Evolutionary conservation across 2,888 invertebrate species (phyloP).

Genomic region (Eucriotettix oculatus): DNA sequence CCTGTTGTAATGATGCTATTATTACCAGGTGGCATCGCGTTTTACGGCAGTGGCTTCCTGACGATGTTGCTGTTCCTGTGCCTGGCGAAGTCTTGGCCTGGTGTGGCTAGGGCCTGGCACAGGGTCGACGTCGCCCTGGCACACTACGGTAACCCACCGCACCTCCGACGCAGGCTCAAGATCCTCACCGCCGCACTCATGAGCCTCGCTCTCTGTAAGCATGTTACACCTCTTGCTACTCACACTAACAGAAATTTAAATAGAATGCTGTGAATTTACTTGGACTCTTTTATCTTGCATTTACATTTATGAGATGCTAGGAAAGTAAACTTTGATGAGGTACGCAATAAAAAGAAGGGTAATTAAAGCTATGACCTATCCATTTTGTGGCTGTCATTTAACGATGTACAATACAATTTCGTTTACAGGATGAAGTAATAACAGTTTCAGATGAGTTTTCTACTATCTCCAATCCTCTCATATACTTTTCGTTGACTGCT

Average conservation of each 20-base stretch:
- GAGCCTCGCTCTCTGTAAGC: conserved; percentile 27
- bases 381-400: no score
- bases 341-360: no score
- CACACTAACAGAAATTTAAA: no score
- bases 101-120: conserved; percentile 25
- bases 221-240: neutral
- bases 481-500: no score
- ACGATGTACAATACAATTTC: no score
- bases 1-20: neutral
- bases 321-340: no score
- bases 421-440: no score
- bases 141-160: conserved; percentile 18
- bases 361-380: no score
- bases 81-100: conserved; percentile 35
- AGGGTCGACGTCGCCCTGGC: conserved; percentile 22
- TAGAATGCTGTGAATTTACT: neutral
- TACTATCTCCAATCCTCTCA: neutral
- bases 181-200: conserved; percentile 29
- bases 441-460: no score
- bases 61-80: conserved; percentile 35
- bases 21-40: conserved; percentile 28
- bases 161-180: conserved; percentile 25
- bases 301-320: neutral
- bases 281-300: no score
- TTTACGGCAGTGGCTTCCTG: conserved; percentile 35